A percentile compares a stretch with the other conserved stretches of the same genome.
phyloP scores from a whole-genome alignment of 2,113 vertebrate species.

The Rhagologus leucostigma region DNA sequence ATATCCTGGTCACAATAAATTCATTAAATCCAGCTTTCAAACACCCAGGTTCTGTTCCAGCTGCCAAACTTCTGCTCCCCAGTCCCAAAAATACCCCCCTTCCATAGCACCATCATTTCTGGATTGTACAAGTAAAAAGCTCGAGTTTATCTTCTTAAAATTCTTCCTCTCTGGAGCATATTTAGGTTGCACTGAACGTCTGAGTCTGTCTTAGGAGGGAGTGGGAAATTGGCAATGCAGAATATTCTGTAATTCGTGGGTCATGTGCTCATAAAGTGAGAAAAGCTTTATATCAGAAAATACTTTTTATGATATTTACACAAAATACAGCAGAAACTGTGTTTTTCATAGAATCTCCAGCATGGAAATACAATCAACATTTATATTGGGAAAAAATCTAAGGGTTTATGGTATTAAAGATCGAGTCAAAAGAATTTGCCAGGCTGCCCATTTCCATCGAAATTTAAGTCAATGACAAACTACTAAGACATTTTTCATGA shows the following conservation, averaged over 20 bases:
- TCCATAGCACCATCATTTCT: background rate
- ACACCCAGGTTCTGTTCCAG: rapidly evolving
- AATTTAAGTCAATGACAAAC: background rate
- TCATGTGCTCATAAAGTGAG: background rate
- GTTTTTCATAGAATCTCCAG: background rate
- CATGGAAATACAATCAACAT: background rate
- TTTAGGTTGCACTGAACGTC: background rate
- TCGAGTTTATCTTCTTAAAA: background rate
- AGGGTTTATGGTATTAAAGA: background rate
- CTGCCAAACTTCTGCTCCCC: rapidly evolving
- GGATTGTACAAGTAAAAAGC: background rate
- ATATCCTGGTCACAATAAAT: background rate
- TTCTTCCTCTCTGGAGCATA: background rate
- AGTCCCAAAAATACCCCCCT: background rate
- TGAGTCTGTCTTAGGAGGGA: background rate
- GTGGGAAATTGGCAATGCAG: background rate
- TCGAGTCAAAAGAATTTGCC: background rate
- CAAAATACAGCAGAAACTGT: background rate
- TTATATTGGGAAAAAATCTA: background rate
- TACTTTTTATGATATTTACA: background rate
- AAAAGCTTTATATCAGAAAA: background rate
- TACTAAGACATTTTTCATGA: background rate
- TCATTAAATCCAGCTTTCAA: background rate
- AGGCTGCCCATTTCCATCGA: background rate
- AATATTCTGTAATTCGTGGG: background rate